Evolutionary conservation across 2,797 vertebrate species (phyloP), one percentile per base, ranked within the genome.

Genomic region (Anabas testudineus): DNA sequence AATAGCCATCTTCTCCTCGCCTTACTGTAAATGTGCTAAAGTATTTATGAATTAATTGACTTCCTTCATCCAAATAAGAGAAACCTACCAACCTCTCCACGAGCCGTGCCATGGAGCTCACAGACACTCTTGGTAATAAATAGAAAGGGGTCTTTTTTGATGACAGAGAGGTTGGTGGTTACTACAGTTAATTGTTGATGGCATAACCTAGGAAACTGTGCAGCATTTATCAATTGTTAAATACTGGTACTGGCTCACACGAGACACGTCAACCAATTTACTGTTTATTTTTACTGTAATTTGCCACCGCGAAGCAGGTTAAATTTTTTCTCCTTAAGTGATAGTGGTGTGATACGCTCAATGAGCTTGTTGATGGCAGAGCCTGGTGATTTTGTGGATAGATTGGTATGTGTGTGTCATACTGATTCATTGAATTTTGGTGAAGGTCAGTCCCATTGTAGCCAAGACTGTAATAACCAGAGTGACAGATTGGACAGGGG

Each of bases 41-140:
- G 93, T 95, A 95, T 95, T 95, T 93, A 95, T 95, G 94, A 94
- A 94, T 94, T 92, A 94, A 95, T 95, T 94, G 93, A 95, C 93
- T 93, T 90, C 76, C 82, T 85, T 80, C 36, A 68, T 90, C 85
- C 89, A 91, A 93, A 92, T 90, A 84, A 89, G 87, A 88, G 63
- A 76, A 85, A 64, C 63, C 54, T 76, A 83, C 80, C 56, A 67
- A 49, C 39, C 45, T 80, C 68, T 85, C 58, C 54, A n/a, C 55
- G 78, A 87, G 90, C 82, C 82, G 79, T 68, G 71, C 79, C 72
- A 61, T 85, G 80, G 89, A 93, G 92, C 92, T 93, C 93, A 91
- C 67, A 76, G 74, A 67, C 80, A 78, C 70, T 85, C 78, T 59
- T 60, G 68, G 75, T 94, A 92, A 93, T 94, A 91, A 93, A 94